Evolutionary conservation across 92 coral and sea anemone species (phyloP).

Genomic region (Porites rus): DNA sequence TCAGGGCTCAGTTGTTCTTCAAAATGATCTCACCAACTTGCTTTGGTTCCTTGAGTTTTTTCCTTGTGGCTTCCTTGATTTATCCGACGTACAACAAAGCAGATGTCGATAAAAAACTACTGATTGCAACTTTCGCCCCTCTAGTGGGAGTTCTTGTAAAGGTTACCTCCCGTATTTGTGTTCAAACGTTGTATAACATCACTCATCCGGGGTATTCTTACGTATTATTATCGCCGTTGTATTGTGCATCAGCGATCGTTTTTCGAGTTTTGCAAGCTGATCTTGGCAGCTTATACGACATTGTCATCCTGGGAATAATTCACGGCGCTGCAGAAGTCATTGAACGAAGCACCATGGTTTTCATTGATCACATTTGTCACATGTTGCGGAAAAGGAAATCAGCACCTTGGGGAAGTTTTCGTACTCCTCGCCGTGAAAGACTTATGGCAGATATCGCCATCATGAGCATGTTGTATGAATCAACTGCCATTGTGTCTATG

Average conservation of each 20-base stretch:
- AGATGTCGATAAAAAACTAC: neutral
- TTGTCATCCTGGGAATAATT: constrained; percentile 29
- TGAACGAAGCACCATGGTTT: constrained; percentile 38
- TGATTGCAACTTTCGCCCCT: constrained; percentile 27
- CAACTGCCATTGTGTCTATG: constrained; percentile 5
- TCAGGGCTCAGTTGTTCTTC: neutral
- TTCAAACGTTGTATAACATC: constrained; percentile 21
- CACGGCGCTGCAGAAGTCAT: constrained; percentile 41
- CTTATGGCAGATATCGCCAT: constrained; percentile 50
- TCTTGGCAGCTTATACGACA: neutral
- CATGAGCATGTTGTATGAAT: constrained; percentile 41
- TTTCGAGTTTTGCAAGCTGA: constrained; percentile 35
- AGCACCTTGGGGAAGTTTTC: constrained; percentile 49
- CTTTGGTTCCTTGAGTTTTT: neutral
- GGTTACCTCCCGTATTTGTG: constrained; percentile 16
- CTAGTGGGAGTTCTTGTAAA: constrained; percentile 8
- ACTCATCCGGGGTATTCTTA: constrained; percentile 32
- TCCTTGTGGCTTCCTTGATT: neutral
- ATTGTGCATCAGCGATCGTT: neutral
- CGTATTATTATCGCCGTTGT: constrained; percentile 17
- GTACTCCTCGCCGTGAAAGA: constrained; percentile 53
- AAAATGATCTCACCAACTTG: neutral
- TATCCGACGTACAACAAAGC: neutral
- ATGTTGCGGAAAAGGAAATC: constrained; percentile 6
- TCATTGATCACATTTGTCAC: constrained; percentile 20